Conservation (phyloP, 92 coral and sea anemone species). For the Paragorgia papillata region DNA sequence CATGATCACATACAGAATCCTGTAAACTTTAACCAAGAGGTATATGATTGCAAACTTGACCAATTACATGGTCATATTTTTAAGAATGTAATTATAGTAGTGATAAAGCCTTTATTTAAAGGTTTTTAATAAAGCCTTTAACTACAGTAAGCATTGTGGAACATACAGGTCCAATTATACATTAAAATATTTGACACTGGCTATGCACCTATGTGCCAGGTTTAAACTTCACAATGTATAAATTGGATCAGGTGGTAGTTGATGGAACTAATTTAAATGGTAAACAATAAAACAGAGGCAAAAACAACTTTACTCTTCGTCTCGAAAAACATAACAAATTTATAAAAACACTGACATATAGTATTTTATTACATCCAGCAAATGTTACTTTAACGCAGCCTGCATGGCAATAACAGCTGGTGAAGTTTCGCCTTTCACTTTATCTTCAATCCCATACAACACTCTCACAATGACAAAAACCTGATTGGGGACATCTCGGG, state of each 20-base stretch:
- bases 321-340: not conserved
- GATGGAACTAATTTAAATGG: not conserved
- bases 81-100: too few species aligned
- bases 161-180: too few species aligned
- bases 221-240: not conserved
- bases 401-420: not conserved
- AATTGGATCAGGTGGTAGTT: not conserved
- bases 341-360: too few species aligned
- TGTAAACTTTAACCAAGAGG: too few species aligned
- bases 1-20: too few species aligned
- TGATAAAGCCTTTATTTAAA: too few species aligned
- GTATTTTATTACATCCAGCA: not conserved
- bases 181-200: too few species aligned
- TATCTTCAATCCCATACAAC: not conserved
- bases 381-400: slow-evolving; percentile 1
- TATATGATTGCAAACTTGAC: too few species aligned
- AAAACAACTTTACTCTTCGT: not conserved
- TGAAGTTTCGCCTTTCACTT: not conserved
- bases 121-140: too few species aligned
- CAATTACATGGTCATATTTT: too few species aligned
- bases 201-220: too few species aligned
- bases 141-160: not conserved
- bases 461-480: slow-evolving; percentile 12
- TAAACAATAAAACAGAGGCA: not conserved
- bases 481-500: slow-evolving; percentile 8